phyloP scores from a whole-genome alignment of 2,888 invertebrate genomes.

The Phoenoteleia sp. region DNA sequence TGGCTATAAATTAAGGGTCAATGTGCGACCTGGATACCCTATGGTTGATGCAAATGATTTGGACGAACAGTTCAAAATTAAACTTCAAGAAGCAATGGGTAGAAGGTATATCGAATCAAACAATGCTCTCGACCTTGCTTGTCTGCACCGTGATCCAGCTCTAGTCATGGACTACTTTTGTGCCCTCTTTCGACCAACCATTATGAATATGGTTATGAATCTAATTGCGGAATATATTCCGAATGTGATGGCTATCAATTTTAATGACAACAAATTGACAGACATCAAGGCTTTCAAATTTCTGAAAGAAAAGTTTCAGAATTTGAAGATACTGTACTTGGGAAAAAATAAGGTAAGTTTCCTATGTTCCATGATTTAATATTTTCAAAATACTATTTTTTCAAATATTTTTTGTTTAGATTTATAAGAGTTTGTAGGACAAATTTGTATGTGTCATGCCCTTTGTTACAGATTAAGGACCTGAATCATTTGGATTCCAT shows the following conservation, averaged over 20 bases:
- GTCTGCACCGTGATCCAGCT: conserved; percentile 93
- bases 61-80: conserved; percentile 90
- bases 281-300: conserved; percentile 90
- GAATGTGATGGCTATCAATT: conserved; percentile 92
- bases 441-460: too few species aligned
- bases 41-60: conserved; percentile 85
- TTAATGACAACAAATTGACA: conserved; percentile 93
- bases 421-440: too few species aligned
- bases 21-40: conserved; percentile 84
- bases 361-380: too few species aligned
- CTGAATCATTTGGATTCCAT: too few species aligned
- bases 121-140: conserved; percentile 93
- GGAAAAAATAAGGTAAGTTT: conserved; percentile 93
- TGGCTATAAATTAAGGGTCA: conserved; percentile 90
- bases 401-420: too few species aligned
- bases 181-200: conserved; percentile 91
- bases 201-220: conserved; percentile 92
- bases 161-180: conserved; percentile 91
- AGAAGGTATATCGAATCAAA: conserved; percentile 90
- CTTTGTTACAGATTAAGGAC: too few species aligned
- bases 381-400: too few species aligned
- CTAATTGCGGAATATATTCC: conserved; percentile 95
- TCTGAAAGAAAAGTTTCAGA: conserved; percentile 90
- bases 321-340: conserved; percentile 92
- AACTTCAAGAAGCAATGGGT: conserved; percentile 93